Base-by-base conservation (phyloP, 2,797 vertebrate genomes). In the Melanotaenia parkinsoni region DNA sequence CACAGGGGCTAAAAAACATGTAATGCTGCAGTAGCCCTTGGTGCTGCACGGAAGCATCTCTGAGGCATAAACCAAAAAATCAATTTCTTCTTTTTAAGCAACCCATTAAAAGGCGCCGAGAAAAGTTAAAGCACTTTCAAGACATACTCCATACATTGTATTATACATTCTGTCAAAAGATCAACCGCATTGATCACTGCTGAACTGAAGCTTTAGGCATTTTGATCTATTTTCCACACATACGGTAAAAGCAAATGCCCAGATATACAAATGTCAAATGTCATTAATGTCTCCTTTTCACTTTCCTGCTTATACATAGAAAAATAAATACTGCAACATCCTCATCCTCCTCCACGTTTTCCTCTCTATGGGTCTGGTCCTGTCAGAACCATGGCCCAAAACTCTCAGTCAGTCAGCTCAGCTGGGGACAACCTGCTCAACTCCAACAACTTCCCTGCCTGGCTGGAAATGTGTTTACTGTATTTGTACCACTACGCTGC, bases 11-110 rank as follows among this genome's bases (percentile, higher is more conserved):
- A 12, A 71, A 61, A 67, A 80, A 74, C 74, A 63, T 63, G 65
- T 70, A 63, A 63, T 63, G 74, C 74, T 77, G 74, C 81, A 71
- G 82, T 51, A 73, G 81, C 83, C 85, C 69, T 86, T 58, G 76
- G 84, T 72, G 81, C 77, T 60, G 74, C 64, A 54, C 74, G 65
- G 81, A 89, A 83, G 87, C 83, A 79, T 84, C 86, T 87, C 78
- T 71, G 80, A 85, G 58, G 82, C 83, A 86, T 56, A 86, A 92
- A 88, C 90, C 85, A 87, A 85, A 85, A 93, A 94, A 94, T 94
- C 92, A 93, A 93, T 94, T 91, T 80, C 76, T 76, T 90, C 88
- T 92, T 92, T 91, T 91, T 91, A 86, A 88, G 81, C 86, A 84
- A 86, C 61, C 90, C 89, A 92, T 93, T 91, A 93, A 83, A 87